Evolutionary conservation across 1,140 invertebrate genomes (phyloP).

Genomic region (Pseudomyrmex cubaensis): DNA sequence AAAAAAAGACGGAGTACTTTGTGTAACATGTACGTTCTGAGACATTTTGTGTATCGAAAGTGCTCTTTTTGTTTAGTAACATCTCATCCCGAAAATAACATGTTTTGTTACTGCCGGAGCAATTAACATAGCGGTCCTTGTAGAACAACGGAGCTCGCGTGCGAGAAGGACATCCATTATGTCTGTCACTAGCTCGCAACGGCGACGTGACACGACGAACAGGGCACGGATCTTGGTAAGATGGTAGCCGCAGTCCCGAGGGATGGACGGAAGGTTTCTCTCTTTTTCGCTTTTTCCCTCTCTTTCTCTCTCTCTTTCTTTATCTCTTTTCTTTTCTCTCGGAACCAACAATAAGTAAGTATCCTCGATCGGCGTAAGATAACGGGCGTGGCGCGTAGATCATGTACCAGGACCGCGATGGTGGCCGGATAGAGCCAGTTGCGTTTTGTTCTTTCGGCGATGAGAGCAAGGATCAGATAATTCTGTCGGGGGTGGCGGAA

Average conservation of each 20-base stretch:
- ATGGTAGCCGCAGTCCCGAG: conserved; percentile 47
- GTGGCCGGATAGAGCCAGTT: conserved; percentile 72
- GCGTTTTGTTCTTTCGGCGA: conserved; percentile 77
- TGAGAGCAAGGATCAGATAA: conserved; percentile 78
- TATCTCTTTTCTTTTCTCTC: conserved; percentile 11
- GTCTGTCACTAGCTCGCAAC: conserved; percentile 44
- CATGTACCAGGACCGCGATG: conserved; percentile 76
- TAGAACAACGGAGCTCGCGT: conserved; percentile 62
- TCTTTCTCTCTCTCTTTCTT: background rate
- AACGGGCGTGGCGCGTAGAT: conserved; percentile 73
- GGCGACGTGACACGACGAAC: background rate
- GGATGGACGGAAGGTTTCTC: conserved; percentile 38
- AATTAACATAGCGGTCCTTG: conserved; percentile 61
- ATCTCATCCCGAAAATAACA: background rate
- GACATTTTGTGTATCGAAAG: no score
- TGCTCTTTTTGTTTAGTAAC: no score
- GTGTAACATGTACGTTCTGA: no score
- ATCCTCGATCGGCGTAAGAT: conserved; percentile 71
- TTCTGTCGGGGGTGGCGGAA: conserved; percentile 22
- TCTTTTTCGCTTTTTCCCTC: conserved; percentile 12
- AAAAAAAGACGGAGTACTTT: background rate
- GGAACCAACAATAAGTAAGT: conserved; percentile 69
- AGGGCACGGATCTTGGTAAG: conserved; percentile 43
- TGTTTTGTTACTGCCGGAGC: conserved; percentile 10
- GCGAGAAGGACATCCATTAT: conserved; percentile 54